Evolutionary conservation across 2,113 vertebrate species (phyloP).

Genomic region (Brachyhypopomus gauderio): DNA sequence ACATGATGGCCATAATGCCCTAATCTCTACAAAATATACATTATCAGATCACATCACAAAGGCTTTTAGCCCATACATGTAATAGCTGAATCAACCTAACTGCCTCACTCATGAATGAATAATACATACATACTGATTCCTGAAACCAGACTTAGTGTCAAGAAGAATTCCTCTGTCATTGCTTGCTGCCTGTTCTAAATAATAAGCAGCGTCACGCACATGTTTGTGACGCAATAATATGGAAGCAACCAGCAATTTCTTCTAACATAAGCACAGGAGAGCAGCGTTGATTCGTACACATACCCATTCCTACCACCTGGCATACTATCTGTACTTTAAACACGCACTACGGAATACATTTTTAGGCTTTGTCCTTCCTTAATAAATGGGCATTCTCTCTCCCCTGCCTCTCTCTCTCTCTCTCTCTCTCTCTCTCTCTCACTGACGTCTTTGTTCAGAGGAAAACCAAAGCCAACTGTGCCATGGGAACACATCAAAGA

Average conservation of each 20-base stretch:
- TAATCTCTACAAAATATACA: not conserved
- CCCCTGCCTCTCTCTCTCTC: slow-evolving; percentile 39
- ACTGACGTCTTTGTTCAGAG: slow-evolving; percentile 56
- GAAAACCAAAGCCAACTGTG: slow-evolving; percentile 60
- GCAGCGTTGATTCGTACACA: not conserved
- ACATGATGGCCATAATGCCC: slow-evolving; percentile 36
- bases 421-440: slow-evolving; percentile 5
- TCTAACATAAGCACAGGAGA: not conserved
- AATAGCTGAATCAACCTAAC: too few relatives aligned
- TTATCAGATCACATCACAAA: not conserved
- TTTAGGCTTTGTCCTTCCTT: not conserved
- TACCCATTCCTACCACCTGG: not conserved
- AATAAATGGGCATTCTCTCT: slow-evolving; percentile 2
- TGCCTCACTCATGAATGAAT: not conserved
- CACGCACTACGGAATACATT: not conserved
- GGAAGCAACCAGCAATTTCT: not conserved
- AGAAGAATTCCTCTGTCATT: not conserved
- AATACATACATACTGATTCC: not conserved
- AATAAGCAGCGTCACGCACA: not conserved
- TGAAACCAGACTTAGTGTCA: slow-evolving; percentile 9
- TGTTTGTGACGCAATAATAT: not conserved
- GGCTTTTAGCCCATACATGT: too few relatives aligned
- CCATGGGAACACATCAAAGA: slow-evolving; percentile 64
- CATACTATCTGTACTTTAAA: not conserved
- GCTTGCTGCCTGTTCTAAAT: not conserved